Evolutionary conservation across 2,113 vertebrate genomes (phyloP), one percentile per base, ranked within the genome.

Genomic region (Eptesicus fuscus): DNA sequence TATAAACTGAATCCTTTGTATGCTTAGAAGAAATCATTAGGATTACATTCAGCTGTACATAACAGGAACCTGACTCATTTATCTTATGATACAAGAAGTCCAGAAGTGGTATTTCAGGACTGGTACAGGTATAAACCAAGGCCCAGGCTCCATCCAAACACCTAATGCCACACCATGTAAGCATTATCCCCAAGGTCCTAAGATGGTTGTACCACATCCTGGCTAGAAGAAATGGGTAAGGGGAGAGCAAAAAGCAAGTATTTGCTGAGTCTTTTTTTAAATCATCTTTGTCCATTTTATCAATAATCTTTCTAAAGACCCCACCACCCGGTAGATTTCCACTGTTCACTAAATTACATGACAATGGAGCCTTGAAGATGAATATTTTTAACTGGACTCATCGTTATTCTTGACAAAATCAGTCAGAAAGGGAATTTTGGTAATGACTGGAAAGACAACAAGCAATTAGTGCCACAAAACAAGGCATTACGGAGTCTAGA

Each of bases 31-130:
- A 94, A 92, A 76, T 78, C 40, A 86, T 83, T 79, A 74, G 28
- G 47, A 73, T 59, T 78, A 35, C 35, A 86, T 71, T 92, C 69
- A 82, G 9, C 35, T 76, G 12, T 23, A 95, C 53, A 23, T 40
- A 96, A 93, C 23, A 77, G 69, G 82, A 90, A 67, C 5, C 65
- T 84, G n/a, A 91, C 30, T 70, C 53, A 88, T 40, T 83, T 89
- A 86, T 67, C 84, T 77, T 53, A 65, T 1, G 63, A 12, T 49
- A 53, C 3, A 35, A 80, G 18, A 71, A 96, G 30, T 28, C 12
- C 30, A 51, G 42, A 80, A 85, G 44, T 85, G 71, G 65, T 61
- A 83, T 79, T 42, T n/a, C 56, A 85, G 22, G 80, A 32, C 47
- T 78, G 16, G n/a, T 20, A 44, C 18, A 47, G 22, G 35, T 59